A percentile compares a stretch with the other conserved stretches of the same genome.
These are phyloP conservation scores for Zingel zingel DNA, from an alignment of 2,113 vertebrate genomes.

Conservation along the genomic window DNA sequence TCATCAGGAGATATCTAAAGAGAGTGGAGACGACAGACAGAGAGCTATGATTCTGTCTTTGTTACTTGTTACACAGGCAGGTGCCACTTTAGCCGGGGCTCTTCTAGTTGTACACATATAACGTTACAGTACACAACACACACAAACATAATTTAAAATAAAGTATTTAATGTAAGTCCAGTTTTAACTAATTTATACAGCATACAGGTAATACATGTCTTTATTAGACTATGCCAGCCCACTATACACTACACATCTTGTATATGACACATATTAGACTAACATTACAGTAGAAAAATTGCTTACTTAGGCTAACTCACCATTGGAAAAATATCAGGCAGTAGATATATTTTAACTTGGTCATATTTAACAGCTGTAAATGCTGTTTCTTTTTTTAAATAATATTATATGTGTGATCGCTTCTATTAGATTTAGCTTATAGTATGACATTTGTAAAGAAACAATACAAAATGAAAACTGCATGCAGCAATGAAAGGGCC, in stretches of 20 bases:
- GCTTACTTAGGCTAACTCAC: background rate
- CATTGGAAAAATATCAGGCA: background rate
- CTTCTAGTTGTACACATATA: background rate
- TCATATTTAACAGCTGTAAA: constrained; percentile 1
- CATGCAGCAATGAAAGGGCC: too few species aligned
- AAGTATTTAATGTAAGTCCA: constrained; percentile 48
- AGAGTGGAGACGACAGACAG: too few species aligned
- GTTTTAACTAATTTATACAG: background rate
- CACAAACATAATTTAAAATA: background rate
- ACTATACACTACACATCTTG: background rate
- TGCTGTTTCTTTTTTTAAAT: background rate
- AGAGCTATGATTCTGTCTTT: background rate
- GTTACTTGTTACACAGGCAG: background rate
- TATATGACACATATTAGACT: background rate
- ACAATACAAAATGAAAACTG: constrained; percentile 54
- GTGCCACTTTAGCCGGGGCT: background rate
- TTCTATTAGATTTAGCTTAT: background rate
- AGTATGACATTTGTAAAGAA: constrained; percentile 45
- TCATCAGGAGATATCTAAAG: too few species aligned
- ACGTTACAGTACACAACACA: background rate
- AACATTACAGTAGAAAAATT: background rate
- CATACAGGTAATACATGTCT: background rate
- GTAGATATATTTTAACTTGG: background rate
- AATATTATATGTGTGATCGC: background rate
- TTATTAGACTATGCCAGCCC: background rate